phyloP scores from a whole-genome alignment of 2,797 vertebrate genomes.

The Nothura maculosa region DNA sequence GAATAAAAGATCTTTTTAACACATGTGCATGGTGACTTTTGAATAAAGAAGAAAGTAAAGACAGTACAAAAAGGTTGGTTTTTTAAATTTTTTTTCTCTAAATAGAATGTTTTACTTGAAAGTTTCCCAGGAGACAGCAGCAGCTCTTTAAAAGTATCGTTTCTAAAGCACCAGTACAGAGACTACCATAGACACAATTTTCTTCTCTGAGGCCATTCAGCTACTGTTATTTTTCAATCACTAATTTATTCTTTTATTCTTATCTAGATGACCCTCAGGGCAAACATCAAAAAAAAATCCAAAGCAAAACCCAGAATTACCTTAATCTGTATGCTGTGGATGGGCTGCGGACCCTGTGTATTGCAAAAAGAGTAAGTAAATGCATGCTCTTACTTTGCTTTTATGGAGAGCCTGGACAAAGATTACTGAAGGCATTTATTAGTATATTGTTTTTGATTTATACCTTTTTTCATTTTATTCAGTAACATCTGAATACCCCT shows the following conservation, averaged over 20 bases:
- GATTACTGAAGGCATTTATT: slow-evolving; percentile 33
- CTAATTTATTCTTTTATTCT: slow-evolving; percentile 13
- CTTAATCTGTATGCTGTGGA: slow-evolving; percentile 94
- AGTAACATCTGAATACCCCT: neutral
- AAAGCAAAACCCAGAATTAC: slow-evolving; percentile 93
- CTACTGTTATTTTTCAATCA: slow-evolving; percentile 35
- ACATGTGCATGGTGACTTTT: neutral
- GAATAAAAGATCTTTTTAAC: neutral
- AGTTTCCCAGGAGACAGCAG: neutral
- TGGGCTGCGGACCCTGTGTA: slow-evolving; percentile 95
- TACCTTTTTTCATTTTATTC: slow-evolving; percentile 24
- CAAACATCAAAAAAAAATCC: slow-evolving; percentile 91
- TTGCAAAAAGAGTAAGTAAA: slow-evolving; percentile 93
- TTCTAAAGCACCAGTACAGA: neutral
- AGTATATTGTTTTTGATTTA: slow-evolving; percentile 25
- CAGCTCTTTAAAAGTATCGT: neutral
- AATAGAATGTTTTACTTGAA: neutral
- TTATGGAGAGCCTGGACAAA: slow-evolving; percentile 26
- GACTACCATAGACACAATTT: neutral
- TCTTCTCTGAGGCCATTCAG: slow-evolving; percentile 1
- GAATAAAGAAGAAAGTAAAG: neutral
- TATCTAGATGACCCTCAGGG: slow-evolving; percentile 87
- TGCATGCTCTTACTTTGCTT: neutral
- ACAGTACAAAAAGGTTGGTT: neutral
- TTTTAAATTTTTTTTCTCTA: neutral